Percentiles rank a stretch among this genome's conserved stretches.
Evolutionary conservation across 2,113 vertebrate genomes (phyloP).

Genomic region (Megaptera novaeangliae): DNA sequence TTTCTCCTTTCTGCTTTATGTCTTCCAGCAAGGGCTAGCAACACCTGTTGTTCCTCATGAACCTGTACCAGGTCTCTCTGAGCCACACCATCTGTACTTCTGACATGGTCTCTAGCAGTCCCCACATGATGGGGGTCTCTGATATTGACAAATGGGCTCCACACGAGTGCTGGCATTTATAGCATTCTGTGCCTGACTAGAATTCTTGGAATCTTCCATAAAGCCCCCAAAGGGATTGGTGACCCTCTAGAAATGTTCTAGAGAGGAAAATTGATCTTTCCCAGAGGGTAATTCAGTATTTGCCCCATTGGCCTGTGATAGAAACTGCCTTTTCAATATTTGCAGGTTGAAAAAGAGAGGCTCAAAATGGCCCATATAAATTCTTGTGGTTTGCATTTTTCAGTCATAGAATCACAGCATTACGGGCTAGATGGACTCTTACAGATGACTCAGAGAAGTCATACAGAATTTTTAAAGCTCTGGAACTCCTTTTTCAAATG

Average conservation of each 20-base stretch:
- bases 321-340: background rate
- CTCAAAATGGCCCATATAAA: background rate
- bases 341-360: background rate
- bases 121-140: background rate
- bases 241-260: background rate
- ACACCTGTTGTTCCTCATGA: background rate
- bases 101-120: background rate
- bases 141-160: background rate
- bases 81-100: background rate
- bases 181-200: background rate
- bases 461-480: background rate
- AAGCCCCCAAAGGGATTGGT: background rate
- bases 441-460: background rate
- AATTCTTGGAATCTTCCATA: background rate
- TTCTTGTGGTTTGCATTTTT: background rate
- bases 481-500: background rate
- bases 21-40: background rate
- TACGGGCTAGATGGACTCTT: background rate
- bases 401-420: background rate
- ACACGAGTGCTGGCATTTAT: constrained; percentile 3
- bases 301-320: background rate
- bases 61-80: background rate
- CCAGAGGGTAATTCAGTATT: background rate
- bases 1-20: constrained; percentile 1
- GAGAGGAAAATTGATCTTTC: background rate